Evolutionary conservation across 2,113 vertebrate species (phyloP).

Genomic region (Tangachromis dhanisi): DNA sequence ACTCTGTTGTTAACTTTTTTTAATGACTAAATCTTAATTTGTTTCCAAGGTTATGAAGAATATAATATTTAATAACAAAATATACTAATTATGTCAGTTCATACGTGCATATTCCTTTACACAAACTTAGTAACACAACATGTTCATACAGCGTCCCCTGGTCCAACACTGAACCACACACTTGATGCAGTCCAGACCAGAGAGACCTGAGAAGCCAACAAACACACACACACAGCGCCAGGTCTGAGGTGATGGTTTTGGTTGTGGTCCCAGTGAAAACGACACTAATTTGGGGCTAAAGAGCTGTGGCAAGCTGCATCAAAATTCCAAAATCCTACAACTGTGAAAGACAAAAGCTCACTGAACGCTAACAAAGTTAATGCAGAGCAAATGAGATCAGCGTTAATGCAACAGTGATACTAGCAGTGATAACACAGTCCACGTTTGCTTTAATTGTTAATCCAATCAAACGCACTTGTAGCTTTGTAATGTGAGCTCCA

Average conservation of each 20-base stretch:
- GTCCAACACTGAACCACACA: conserved; percentile 31
- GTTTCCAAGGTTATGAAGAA: not conserved
- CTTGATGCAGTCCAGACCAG: conserved; percentile 59
- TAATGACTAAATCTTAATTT: not conserved
- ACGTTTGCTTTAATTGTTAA: not conserved
- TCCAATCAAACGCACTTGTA: conserved; percentile 10
- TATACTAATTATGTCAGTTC: not conserved
- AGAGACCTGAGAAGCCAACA: conserved; percentile 39
- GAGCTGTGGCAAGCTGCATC: conserved; percentile 15
- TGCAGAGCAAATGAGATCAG: not conserved
- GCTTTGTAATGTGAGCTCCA: conserved; percentile 2
- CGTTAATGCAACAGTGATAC: not conserved
- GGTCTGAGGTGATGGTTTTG: conserved; percentile 61
- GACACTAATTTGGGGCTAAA: conserved; percentile 56
- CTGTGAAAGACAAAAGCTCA: not conserved
- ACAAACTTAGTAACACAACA: conserved; percentile 11
- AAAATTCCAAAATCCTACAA: conserved; percentile 1
- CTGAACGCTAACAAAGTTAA: not conserved
- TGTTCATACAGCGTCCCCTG: not conserved
- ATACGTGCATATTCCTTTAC: not conserved
- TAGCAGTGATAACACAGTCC: not conserved
- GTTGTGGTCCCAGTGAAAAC: conserved; percentile 51
- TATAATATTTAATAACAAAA: not conserved
- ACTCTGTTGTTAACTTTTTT: not conserved
- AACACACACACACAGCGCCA: conserved; percentile 9